Conservation (phyloP, 2,113 vertebrate genomes). For the Paradoxurus hermaphroditus region DNA sequence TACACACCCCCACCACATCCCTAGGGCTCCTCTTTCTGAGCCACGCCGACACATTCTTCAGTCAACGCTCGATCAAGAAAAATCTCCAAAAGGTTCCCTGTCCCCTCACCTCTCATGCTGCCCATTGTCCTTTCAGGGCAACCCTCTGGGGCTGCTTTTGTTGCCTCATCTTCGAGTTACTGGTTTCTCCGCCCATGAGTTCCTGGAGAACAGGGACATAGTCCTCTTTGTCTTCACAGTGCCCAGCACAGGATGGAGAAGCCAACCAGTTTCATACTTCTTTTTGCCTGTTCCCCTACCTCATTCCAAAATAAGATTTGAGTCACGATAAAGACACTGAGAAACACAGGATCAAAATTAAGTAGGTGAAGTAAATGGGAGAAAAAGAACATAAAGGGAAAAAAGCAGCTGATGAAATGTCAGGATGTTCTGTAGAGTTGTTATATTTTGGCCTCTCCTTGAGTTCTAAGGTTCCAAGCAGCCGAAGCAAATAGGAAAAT, state of each 20-base stretch:
- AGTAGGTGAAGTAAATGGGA: not conserved
- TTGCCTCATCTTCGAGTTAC: not conserved
- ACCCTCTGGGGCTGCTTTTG: not conserved
- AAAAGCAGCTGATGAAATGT: not conserved
- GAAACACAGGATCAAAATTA: not conserved
- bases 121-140: not conserved
- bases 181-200: not conserved
- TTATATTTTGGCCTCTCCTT: not conserved
- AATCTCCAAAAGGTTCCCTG: not conserved
- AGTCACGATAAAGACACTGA: not conserved
- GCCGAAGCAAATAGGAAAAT: not conserved
- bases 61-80: not conserved
- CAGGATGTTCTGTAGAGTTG: not conserved
- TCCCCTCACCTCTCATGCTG: accelerated
- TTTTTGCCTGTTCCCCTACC: not conserved
- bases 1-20: no score
- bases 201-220: not conserved
- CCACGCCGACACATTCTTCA: not conserved
- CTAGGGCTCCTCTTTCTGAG: not conserved
- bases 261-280: not conserved
- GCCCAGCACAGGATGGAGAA: not conserved
- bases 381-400: not conserved
- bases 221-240: not conserved
- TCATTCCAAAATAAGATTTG: not conserved
- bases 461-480: not conserved